Base-by-base conservation (phyloP, 1,140 invertebrate species). In the Heliconius hermathena region DNA sequence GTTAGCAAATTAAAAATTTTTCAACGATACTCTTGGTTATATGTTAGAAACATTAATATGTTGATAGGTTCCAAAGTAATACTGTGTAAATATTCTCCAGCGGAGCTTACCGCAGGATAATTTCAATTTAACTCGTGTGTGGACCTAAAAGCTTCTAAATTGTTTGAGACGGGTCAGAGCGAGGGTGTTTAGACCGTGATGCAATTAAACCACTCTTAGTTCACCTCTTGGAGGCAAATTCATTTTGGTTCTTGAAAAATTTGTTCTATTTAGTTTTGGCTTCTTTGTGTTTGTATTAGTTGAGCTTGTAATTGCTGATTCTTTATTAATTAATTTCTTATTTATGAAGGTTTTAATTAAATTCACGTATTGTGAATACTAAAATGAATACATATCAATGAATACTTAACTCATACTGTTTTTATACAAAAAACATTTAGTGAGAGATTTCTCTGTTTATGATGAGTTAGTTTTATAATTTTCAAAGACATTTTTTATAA, bases 111-210 rank as follows among this genome's bases (percentile, higher is more conserved):
- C 71, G 71, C 71, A 72, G 33, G 36, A 72, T 72, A 72, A 72
- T 72, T 72, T 72, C 36, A 72, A 41, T 72, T 72, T 72, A 72
- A 72, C 71, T 72, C 71, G 71, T 72, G 71, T 72, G 71, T 20
- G 36, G 71, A 20, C 71, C 22, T 72, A 72, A 72, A 72, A 72
- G 71, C 71, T 72, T 72, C 71, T 41, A 72, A 72, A 72, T 72
- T 72, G 71, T 72, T 72, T 41, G 36, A 72, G 71, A 72, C 71
- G 71, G 71, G 33, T 36, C 71, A 26, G 33, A 38, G 71, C 29
- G 33, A 72, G 71, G 71, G 71, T 72, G 71, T 72, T 72, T 72
- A 72, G n/a, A 72, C 6, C 36, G 36, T 72, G 33, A 72, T 72
- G 71, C 71, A 38, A 72, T 72, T 72, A 72, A 72, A 72, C 71